phyloP scores from a whole-genome alignment of 2,797 vertebrate species.

The Peromyscus nudipes region DNA sequence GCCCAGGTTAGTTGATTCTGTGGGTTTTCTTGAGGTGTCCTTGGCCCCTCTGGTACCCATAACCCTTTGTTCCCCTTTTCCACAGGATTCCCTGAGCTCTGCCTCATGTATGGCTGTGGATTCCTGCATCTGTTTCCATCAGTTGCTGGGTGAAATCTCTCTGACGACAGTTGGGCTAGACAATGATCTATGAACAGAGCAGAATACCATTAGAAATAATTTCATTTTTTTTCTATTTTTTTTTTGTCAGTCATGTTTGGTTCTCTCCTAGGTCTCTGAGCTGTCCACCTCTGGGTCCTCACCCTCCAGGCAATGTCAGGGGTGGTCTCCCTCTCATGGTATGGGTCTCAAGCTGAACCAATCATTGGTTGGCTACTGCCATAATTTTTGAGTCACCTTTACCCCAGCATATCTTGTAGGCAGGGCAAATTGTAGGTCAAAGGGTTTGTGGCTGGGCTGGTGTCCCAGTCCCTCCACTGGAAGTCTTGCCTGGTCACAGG shows the following conservation, averaged over 20 bases:
- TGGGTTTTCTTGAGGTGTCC: neutral
- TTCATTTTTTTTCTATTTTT: neutral
- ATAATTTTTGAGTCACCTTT: neutral
- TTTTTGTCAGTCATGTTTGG: neutral
- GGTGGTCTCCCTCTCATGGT: neutral
- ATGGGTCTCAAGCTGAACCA: neutral
- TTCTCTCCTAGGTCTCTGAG: neutral
- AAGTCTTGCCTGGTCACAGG: neutral
- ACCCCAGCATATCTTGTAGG: neutral
- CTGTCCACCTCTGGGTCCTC: neutral
- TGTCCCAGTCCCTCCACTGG: neutral
- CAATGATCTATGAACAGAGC: neutral
- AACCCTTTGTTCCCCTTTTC: neutral
- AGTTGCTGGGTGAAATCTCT: neutral
- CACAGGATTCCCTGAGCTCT: neutral
- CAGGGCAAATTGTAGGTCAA: neutral
- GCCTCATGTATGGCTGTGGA: neutral
- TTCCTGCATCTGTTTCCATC: neutral
- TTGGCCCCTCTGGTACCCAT: neutral
- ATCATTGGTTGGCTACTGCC: neutral
- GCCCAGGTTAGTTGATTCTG: neutral
- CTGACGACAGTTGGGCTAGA: neutral
- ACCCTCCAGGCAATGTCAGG: neutral
- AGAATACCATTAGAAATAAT: neutral
- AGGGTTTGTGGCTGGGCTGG: neutral